A percentile compares a stretch with the other conserved stretches of the same genome.
Evolutionary conservation across 2,797 vertebrate genomes (phyloP).

Genomic region (Poeciliopsis paucimaculata): DNA sequence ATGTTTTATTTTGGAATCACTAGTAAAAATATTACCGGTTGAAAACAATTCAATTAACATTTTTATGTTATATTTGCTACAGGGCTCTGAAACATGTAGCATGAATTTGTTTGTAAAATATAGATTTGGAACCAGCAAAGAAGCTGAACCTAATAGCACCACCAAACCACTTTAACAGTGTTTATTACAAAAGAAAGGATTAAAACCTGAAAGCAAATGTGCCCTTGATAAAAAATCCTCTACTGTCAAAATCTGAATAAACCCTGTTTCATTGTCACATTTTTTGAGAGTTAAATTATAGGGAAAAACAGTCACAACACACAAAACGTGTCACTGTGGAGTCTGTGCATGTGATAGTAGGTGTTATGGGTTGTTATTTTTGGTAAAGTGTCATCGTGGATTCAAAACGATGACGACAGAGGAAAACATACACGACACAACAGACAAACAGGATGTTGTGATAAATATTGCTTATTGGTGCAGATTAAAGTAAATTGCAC

Average conservation of each 20-base stretch:
- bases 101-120: not conserved
- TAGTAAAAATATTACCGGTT: not conserved
- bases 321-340: slow-evolving; percentile 25
- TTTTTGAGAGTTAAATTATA: slow-evolving; percentile 54
- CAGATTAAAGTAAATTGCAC: slow-evolving; percentile 79
- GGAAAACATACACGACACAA: slow-evolving; percentile 44
- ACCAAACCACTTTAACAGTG: not conserved
- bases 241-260: slow-evolving; percentile 50
- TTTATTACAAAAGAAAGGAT: slow-evolving; percentile 5
- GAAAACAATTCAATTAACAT: not conserved
- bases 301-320: slow-evolving; percentile 15
- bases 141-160: not conserved
- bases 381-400: slow-evolving; percentile 52
- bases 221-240: slow-evolving; percentile 58
- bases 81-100: not conserved
- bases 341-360: slow-evolving; percentile 20
- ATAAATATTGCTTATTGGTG: slow-evolving; percentile 77
- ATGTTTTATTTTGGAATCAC: not conserved
- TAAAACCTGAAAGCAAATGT: slow-evolving; percentile 18
- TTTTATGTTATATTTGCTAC: not conserved
- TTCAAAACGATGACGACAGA: slow-evolving; percentile 45
- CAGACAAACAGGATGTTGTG: slow-evolving; percentile 62
- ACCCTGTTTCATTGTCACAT: slow-evolving; percentile 27
- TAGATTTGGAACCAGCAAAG: not conserved
- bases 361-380: slow-evolving; percentile 45